Evolutionary conservation across 2,113 vertebrate genomes (phyloP), one percentile per base, ranked within the genome.

Genomic region (Phyllostomus discolor): DNA sequence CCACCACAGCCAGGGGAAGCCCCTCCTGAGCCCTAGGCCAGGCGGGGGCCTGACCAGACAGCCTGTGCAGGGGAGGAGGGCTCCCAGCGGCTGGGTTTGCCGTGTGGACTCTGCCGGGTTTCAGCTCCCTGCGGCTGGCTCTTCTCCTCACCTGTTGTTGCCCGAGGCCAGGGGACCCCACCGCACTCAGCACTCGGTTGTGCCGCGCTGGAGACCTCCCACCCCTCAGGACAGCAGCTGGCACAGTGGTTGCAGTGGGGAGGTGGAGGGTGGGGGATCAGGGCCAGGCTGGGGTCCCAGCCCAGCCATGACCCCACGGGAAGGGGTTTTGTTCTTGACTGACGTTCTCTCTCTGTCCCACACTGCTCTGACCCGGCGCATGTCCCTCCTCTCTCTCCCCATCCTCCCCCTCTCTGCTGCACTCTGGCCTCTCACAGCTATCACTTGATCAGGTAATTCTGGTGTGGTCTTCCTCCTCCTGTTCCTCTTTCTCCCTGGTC

Each of bases 401-500:
- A 35, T 46, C 91, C 62, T 41, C n/a, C 90, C 95, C 94, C 90
- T 96, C 98, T 99, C 98, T 98, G 98, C 99, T 99, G 99, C 99
- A 99, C 98, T 98, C 98, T 99, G 99, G 99, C 99, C 98, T 99
- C 98, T 99, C 99, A 99, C 99, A 99, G 99, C 99, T 99, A 99
- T 99, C 99, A 99, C 99, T 98, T 99, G 98, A 99, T 99, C 99
- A 99, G 99, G 99, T 99, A 99, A 99, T 99, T 98, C 98, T 97
- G 97, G 97, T 98, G 98, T 98, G 96, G 97, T 98, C 98, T 97
- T 98, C 97, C 97, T 98, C 97, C 98, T 98, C 97, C 95, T 96
- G 97, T 97, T 96, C 97, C 97, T 98, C 97, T 94, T 98, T 89
- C 80, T 89, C 94, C 98, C 87, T 52, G 62, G 19, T 64, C 91